Base-by-base conservation (phyloP, 2,888 invertebrate genomes). In the Nysson spinosus region DNA sequence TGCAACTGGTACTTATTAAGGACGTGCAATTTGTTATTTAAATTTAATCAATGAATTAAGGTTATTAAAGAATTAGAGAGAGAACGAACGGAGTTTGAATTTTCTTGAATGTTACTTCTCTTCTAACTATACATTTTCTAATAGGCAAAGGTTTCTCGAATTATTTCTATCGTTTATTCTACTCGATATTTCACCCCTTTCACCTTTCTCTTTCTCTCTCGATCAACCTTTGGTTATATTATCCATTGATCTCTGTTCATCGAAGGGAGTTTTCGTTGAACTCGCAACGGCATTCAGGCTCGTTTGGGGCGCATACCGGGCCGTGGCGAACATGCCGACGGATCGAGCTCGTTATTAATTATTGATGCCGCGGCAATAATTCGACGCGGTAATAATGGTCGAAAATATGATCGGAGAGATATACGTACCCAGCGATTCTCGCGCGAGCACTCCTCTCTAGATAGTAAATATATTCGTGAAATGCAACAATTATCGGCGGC, bases 311-410 rank as follows among this genome's bases (percentile, higher is more conserved):
- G 26, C 42, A 42, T 24, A 11, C 24, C 42, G 17, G 6, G 20
- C 39, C 22, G 24, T 7, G 0, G 49, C 28, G 35, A 60, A 37
- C 24, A 17, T 22, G 20, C 11, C 51, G 50, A 44, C 34, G 54
- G 61, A 47, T 58, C 51, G 34, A 5, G 61, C 63, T 55, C 56
- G 69, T 65, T 69, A 65, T 72, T 72, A 72, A 72, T 72, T 72
- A 72, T 72, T 58, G 52, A 72, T 44, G 52, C 28, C 46, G 14
- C 19, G 49, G 52, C 46, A 54, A 55, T 66, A 73, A 73, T 42
- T 44, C 50, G 73, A 51, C 60, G 43, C 44, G 32, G 42, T 68
- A 72, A 67, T 67, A 62, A 63, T 46, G 40, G 42, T 66, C 47
- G 62, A 72, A 72, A 72, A 72, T 72, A 65, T 58, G 67, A 68